These are phyloP conservation scores for Sorex araneus DNA, from an alignment of 2,113 vertebrate genomes.

Conservation along the genomic window DNA sequence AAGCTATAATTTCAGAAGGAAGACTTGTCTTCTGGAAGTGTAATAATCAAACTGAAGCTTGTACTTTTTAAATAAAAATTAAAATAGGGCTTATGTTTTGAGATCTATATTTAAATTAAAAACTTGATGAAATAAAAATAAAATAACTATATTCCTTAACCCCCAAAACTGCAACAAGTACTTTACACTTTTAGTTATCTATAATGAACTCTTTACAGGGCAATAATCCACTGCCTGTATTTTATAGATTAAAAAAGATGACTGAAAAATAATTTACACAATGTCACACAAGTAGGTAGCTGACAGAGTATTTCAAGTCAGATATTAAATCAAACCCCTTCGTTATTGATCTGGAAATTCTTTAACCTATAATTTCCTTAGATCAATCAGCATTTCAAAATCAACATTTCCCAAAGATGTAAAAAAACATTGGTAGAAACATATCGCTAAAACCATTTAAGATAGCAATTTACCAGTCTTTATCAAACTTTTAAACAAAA, in stretches of 20 bases:
- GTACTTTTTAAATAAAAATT: background rate
- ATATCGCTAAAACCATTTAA: background rate
- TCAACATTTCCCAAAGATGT: background rate
- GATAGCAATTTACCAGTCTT: no score
- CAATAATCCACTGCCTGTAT: background rate
- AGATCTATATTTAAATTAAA: slow-evolving; percentile 32
- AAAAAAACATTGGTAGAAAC: background rate
- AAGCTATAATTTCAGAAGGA: slow-evolving; percentile 59
- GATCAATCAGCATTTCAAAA: background rate
- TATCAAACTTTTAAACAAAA: no score
- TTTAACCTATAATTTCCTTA: background rate
- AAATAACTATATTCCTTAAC: slow-evolving; percentile 23
- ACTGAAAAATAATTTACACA: slow-evolving; percentile 3
- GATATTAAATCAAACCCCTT: background rate
- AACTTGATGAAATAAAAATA: slow-evolving; percentile 30
- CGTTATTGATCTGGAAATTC: background rate
- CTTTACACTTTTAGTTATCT: background rate
- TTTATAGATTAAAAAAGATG: slow-evolving; percentile 26
- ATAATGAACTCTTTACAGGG: slow-evolving; percentile 11
- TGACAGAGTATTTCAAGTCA: slow-evolving; percentile 8
- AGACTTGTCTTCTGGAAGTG: background rate
- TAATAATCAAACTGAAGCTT: background rate
- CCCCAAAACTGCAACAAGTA: slow-evolving; percentile 17
- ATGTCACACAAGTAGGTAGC: background rate
- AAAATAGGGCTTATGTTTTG: slow-evolving; percentile 28